A percentile compares a stretch with the other conserved stretches of the same genome.
Conservation (phyloP, 2,888 invertebrate species). For the Xanthorhoe spadicearia region DNA sequence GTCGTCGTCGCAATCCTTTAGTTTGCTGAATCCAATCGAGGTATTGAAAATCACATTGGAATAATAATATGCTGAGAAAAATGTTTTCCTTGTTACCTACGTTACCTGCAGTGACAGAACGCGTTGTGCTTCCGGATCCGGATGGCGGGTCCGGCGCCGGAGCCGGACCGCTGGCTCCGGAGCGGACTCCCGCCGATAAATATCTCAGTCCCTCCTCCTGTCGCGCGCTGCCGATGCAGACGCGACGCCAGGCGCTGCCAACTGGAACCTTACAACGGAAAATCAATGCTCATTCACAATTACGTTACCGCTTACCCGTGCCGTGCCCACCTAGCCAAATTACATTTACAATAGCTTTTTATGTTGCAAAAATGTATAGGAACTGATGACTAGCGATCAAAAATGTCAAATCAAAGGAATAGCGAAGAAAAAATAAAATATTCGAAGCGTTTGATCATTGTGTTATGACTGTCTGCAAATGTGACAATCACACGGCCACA, state of each 20-base stretch:
- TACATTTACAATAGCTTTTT: too few species aligned
- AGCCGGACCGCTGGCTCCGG: constrained; percentile 16
- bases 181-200: constrained; percentile 4
- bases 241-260: not conserved
- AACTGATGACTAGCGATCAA: too few species aligned
- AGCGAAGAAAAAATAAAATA: too few species aligned
- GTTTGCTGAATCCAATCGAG: too few species aligned
- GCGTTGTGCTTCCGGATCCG: not conserved
- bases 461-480: too few species aligned
- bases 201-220: constrained; percentile 4
- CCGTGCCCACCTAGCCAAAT: not conserved
- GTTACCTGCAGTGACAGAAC: not conserved
- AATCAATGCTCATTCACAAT: not conserved
- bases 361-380: too few species aligned
- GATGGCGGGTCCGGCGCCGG: constrained; percentile 6
- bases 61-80: not conserved
- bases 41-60: not conserved
- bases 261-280: not conserved
- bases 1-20: too few species aligned
- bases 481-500: too few species aligned
- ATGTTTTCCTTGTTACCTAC: not conserved
- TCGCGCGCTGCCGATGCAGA: too few species aligned
- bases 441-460: too few species aligned
- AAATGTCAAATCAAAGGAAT: too few species aligned
- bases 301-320: not conserved